Conservation (phyloP, 64 coral and sea anemone genomes). For the Actinia tenebrosa region DNA sequence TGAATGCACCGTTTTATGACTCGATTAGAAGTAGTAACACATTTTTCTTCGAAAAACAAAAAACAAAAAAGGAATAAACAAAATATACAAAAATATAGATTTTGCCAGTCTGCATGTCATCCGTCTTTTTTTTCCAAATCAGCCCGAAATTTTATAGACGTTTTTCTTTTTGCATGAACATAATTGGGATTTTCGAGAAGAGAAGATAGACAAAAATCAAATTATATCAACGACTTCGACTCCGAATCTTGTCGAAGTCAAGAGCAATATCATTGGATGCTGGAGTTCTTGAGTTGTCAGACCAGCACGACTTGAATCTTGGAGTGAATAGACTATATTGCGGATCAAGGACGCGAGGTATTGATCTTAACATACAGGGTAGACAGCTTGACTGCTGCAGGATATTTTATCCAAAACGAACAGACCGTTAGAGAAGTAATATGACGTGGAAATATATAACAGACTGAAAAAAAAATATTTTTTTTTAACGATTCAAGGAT, state of each 20-base stretch:
- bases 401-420: neutral
- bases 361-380: neutral
- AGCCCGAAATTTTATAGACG: no score
- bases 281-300: neutral
- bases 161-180: no score
- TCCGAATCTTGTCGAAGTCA: neutral
- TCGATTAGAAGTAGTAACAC: no score
- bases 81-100: no score
- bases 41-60: no score
- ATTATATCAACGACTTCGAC: neutral
- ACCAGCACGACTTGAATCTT: neutral
- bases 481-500: neutral
- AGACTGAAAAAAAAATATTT: neutral
- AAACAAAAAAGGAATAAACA: no score
- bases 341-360: neutral
- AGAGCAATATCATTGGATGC: neutral
- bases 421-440: neutral
- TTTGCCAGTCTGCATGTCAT: no score
- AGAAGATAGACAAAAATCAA: neutral
- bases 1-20: no score
- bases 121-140: no score
- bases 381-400: neutral
- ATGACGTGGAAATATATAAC: neutral
- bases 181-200: no score
- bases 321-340: neutral